Conservation (phyloP, 2,113 vertebrate species). For the Oryzias melastigma region DNA sequence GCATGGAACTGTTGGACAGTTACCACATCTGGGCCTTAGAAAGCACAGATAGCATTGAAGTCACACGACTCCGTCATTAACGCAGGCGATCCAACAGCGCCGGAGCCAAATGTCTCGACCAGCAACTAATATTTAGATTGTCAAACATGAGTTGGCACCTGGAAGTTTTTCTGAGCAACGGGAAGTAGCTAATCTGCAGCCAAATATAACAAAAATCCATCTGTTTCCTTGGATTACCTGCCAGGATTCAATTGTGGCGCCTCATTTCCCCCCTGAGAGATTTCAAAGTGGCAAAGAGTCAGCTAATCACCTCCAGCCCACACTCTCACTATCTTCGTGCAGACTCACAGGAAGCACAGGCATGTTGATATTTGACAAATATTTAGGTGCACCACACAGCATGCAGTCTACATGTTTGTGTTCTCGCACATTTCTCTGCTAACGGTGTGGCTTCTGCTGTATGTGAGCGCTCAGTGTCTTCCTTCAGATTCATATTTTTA, state of each 20-base stretch:
- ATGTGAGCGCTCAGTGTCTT: conserved; percentile 35
- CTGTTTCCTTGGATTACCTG: conserved; percentile 77
- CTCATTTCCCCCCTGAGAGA: conserved; percentile 53
- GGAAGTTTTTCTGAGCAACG: conserved; percentile 59
- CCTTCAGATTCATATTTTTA: conserved; percentile 44
- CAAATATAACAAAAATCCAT: conserved; percentile 79
- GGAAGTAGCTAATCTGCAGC: conserved; percentile 72
- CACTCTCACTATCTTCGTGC: conserved; percentile 41
- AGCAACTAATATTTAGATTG: conserved; percentile 70
- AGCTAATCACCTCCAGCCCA: conserved; percentile 54
- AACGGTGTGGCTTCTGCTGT: conserved; percentile 24
- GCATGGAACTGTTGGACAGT: conserved; percentile 38
- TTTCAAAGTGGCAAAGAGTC: conserved; percentile 63
- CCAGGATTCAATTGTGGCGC: conserved; percentile 71
- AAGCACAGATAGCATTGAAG: conserved; percentile 57
- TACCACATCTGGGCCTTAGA: conserved; percentile 62
- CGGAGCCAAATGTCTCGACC: conserved; percentile 60
- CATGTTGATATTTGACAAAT: conserved; percentile 19
- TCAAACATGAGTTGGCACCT: conserved; percentile 69
- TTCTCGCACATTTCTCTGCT: conserved; percentile 41
- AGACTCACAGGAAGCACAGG: conserved; percentile 20
- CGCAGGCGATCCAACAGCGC: conserved; percentile 58
- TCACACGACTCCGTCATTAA: conserved; percentile 48
- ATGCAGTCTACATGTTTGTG: conserved; percentile 32
- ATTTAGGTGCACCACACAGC: conserved; percentile 4